Evolutionary conservation across 2,113 vertebrate genomes (phyloP).

Genomic region (Setophaga coronata): DNA sequence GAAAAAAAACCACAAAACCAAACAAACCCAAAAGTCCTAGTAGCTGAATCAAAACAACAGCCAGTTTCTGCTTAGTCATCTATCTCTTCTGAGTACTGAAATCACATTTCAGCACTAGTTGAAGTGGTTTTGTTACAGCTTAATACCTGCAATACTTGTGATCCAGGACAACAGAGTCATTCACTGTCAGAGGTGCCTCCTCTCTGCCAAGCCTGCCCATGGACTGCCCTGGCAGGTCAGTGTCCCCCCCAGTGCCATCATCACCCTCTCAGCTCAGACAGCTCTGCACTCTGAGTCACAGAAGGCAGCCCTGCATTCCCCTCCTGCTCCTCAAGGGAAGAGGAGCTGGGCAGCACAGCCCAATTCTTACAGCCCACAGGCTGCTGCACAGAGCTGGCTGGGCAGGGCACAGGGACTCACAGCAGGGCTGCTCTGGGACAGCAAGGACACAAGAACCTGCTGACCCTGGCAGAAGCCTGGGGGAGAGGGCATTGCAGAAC

Average conservation of each 20-base stretch:
- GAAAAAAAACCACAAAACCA: not conserved
- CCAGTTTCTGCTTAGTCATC: not conserved
- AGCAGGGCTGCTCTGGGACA: not conserved
- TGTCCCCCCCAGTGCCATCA: not conserved
- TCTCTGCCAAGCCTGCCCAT: not conserved
- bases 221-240: not conserved
- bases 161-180: not conserved
- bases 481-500: not conserved
- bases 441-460: not conserved
- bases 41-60: not conserved
- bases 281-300: not conserved
- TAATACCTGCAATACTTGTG: not conserved
- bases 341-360: not conserved
- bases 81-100: not conserved
- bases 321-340: not conserved
- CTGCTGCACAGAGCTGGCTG: not conserved
- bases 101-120: not conserved
- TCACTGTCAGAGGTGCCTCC: not conserved
- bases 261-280: not conserved
- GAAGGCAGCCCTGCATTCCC: not conserved
- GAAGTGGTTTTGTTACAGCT: not conserved
- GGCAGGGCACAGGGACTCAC: rapidly evolving
- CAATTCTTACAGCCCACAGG: not conserved
- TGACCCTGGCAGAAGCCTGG: not conserved
- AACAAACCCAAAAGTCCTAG: not conserved